Evolutionary conservation across 2,797 vertebrate genomes (phyloP), one percentile per base, ranked within the genome.

Genomic region (Pangasius larnaudii): DNA sequence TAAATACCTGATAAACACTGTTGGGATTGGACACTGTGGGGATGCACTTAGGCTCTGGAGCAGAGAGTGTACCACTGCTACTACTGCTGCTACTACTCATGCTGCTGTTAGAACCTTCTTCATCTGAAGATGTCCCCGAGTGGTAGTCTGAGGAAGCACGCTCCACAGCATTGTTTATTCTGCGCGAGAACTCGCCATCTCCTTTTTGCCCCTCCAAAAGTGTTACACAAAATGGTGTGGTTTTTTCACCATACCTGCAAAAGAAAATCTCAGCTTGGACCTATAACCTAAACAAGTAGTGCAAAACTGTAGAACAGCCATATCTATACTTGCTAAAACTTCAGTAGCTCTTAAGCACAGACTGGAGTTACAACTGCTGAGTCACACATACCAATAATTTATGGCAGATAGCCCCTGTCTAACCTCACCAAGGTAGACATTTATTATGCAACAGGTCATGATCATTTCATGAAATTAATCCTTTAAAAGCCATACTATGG

Each of bases 11-110:
- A 91, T 99, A 99, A 85, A 99, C 93, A 0, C 98, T 99, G 94
- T 98, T 99, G 6, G 98, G 98, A 92, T 99, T 99, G 94, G 95
- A 97, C 91, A 99, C 97, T 0, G 97, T 99, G 0, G 98, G 98
- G 91, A 99, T 99, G 85, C 93, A 95, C 92, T 93, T 97, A 0
- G 96, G 96, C 88, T 98, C 96, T 0, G 71, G 75, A 14, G 85
- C 65, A 0, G 93, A 92, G 1, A 77, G 51, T 18, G 71, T 63
- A 33, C 91, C 93, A 51, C 88, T 89, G n/a, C 91, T 93, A 36
- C 86, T 91, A 59, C 91, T 89, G 27, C 91, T 93, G 39, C 86
- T 91, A 59, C 91, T 92, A 51, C 89, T 93, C 46, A 67, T 88
- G 86, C 93, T 94, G 85, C 61, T 92, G 90, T 93, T 93, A 10